Conservation (phyloP, 2,113 vertebrate species). For the Daboia siamensis region DNA sequence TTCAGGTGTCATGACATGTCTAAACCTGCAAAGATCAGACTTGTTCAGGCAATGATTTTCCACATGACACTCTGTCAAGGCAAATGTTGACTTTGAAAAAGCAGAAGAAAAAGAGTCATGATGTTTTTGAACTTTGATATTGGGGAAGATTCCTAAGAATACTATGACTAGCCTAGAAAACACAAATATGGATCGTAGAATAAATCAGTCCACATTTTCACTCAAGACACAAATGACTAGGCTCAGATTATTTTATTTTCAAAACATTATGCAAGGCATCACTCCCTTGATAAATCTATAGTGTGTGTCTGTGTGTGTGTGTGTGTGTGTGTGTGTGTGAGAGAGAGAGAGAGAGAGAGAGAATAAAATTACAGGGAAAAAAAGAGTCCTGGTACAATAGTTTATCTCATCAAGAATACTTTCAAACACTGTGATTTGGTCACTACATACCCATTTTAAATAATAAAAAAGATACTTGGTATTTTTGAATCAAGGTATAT, state of each 20-base stretch:
- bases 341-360: not conserved
- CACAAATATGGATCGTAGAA: not conserved
- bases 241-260: not conserved
- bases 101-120: not conserved
- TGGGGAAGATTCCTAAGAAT: not conserved
- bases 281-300: not conserved
- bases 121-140: not conserved
- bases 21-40: not conserved
- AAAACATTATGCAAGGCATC: not conserved
- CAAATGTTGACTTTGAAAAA: not conserved
- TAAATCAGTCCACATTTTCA: not conserved
- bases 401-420: not conserved
- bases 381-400: not conserved
- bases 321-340: not conserved
- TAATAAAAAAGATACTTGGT: not conserved
- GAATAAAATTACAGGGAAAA: not conserved
- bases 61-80: not conserved
- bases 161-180: not conserved
- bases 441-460: not conserved
- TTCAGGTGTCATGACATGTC: not conserved
- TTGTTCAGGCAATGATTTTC: not conserved
- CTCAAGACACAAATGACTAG: not conserved
- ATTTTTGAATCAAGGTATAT: not conserved
- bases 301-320: not conserved
- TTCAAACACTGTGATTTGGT: not conserved